Base-by-base conservation (phyloP, 2,113 vertebrate species). In the Platysternon megacephalum region DNA sequence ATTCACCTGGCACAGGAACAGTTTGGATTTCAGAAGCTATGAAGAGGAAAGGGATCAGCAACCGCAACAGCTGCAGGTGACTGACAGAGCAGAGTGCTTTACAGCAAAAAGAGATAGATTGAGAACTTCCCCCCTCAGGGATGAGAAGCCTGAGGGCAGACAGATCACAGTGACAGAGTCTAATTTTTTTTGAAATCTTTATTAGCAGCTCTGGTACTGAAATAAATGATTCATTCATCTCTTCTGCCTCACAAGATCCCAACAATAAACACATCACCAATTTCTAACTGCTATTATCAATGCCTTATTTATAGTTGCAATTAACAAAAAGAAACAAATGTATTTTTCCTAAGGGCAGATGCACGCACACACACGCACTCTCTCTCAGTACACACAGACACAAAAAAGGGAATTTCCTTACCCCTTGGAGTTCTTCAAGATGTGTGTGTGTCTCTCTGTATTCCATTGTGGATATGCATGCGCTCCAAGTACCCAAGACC, bases 161-260 rank as follows among this genome's bases (percentile, higher is more conserved):
- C 81, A 65, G 24, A 96, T 80, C 85, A 87, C 83, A 85, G 5
- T 24, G 91, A 93, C 83, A 96, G 79, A 88, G 93, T 97, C 93
- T 91, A 93, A 84, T 96, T 90, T 94, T 90, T 85, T 74, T 39
- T 95, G 91, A 96, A 97, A 95, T 88, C 55, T 92, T 95, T 86
- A 80, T 94, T 86, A 95, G 56, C 79, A 35, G 82, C 80, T 65
- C 83, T 48, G 82, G 65, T 86, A 65, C 39, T 95, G 97, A 88
- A 93, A 97, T 93, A 97, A 97, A 97, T 95, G 95, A 97, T 61
- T 95, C 94, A 95, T 89, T 85, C 93, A 95, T 93, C 88, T 91
- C 29, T 84, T 82, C 93, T 95, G 58, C 86, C 89, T 96, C 92
- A 87, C 87, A 91, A 86, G 93, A 95, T 96, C 95, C 91, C 92